A percentile compares a stretch with the other conserved stretches of the same genome.
phyloP scores from a whole-genome alignment of 2,113 vertebrate species.

The Odobenus rosmarus region DNA sequence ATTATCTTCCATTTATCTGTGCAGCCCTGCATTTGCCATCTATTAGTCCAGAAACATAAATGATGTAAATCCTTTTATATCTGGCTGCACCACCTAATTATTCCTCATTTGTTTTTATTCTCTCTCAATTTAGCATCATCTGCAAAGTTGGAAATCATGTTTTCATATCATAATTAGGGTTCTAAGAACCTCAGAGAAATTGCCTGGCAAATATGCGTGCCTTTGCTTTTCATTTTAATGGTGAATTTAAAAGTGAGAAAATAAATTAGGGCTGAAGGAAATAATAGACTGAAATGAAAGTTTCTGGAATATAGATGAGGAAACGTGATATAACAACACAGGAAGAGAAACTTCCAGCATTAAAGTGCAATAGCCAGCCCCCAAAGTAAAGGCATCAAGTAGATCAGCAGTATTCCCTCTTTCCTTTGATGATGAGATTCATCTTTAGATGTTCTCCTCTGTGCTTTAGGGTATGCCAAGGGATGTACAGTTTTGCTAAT shows the following conservation, averaged over 20 bases:
- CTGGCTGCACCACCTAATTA: slow-evolving; percentile 87
- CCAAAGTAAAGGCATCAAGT: background rate
- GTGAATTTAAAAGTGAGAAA: slow-evolving; percentile 81
- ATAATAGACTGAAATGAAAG: slow-evolving; percentile 78
- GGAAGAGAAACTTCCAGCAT: slow-evolving; percentile 25
- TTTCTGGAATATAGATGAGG: slow-evolving; percentile 76
- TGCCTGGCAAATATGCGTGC: slow-evolving; percentile 65
- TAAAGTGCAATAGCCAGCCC: background rate
- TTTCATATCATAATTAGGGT: slow-evolving; percentile 88
- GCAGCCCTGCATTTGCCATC: slow-evolving; percentile 82
- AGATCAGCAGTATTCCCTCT: background rate
- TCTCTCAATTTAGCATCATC: slow-evolving; percentile 87
- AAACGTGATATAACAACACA: slow-evolving; percentile 53
- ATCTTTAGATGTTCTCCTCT: background rate
- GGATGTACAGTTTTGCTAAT: background rate
- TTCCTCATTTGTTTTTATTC: slow-evolving; percentile 89
- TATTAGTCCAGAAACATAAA: slow-evolving; percentile 85
- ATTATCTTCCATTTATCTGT: slow-evolving; percentile 88
- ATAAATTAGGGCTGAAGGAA: slow-evolving; percentile 83
- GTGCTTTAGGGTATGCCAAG: background rate
- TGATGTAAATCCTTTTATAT: slow-evolving; percentile 86
- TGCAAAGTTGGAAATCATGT: slow-evolving; percentile 86
- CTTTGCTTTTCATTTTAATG: slow-evolving; percentile 79
- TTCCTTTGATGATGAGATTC: background rate
- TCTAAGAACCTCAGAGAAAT: slow-evolving; percentile 82